Evolutionary conservation across 2,797 vertebrate species (phyloP), one percentile per base, ranked within the genome.

Genomic region (Parauchenoglanis punctatus): DNA sequence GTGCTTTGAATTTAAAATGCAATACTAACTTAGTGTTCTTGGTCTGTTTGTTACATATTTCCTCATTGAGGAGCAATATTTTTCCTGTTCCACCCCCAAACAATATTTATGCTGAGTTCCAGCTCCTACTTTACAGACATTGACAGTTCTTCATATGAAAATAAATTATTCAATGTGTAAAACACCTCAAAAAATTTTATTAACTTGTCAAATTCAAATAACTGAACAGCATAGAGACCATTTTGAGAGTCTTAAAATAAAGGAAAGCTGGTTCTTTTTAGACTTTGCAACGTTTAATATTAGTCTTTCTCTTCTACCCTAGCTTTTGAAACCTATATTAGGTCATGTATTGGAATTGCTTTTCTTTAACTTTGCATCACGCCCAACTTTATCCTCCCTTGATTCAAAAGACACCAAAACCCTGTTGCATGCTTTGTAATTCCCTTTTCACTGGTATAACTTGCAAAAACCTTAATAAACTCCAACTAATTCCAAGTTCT

Each of bases 121-220:
- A 35, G 8, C 75, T 77, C 3, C 12, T 81, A 31, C 40, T 59
- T 59, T 40, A 80, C 10, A 2, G 7, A 59, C 31, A 59, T 0
- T 35, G 18, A 58, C 11, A 8, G 77, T 23, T 80, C 54, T 56
- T 23, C 6, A 17, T 2, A 44, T n/a, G 20, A 46, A 63, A n/a
- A 40, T 1, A 23, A 8, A 0, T 18, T 54, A 56, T 25, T 40
- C 54, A 40, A 59, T 23, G 13, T 40, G 78, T 31, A 81, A n/a
- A 35, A 59, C 56, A 78, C 49, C 12, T 52, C 76, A 35, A 78
- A 10, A 25, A 10, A 40, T 58, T 80, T 35, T 31, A 77, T 52
- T 76, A 52, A n/a, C 72, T 46, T 18, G 46, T 54, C 49, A 54
- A 31, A n/a, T 56, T 77, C n/a, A 73, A 73, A 73, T 73, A 73